These are phyloP conservation scores for Drosophila kuntzei DNA, from an alignment of 2,888 invertebrate genomes.

Conservation along the genomic window DNA sequence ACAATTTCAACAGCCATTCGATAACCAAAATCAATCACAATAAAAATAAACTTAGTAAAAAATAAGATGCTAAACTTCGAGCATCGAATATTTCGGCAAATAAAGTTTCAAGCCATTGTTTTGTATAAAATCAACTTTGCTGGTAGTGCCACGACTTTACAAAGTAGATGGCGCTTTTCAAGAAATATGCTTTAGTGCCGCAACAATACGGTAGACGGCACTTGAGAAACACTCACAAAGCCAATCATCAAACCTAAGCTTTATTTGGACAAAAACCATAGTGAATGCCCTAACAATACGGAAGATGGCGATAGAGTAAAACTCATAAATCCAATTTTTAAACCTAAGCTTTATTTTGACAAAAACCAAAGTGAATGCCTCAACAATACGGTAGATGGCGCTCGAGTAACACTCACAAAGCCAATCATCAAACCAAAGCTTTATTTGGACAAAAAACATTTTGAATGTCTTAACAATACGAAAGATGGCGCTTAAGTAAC, in stretches of 20 bases:
- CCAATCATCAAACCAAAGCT: background rate
- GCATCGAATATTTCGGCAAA: background rate
- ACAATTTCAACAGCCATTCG: no score
- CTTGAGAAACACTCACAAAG: background rate
- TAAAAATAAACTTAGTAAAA: background rate
- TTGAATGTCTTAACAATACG: no score
- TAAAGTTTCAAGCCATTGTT: background rate
- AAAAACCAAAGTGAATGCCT: background rate
- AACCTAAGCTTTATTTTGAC: background rate
- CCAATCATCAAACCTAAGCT: background rate
- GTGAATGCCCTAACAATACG: background rate
- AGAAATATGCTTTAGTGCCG: background rate
- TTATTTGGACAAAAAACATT: no score
- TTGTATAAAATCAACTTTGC: background rate
- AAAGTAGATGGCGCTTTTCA: slow-evolving; percentile 7
- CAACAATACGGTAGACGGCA: background rate
- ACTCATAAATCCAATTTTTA: background rate
- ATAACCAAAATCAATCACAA: background rate
- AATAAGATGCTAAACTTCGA: background rate
- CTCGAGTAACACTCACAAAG: no score
- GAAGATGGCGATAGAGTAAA: background rate
- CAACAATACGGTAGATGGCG: no score
- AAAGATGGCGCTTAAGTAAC: no score
- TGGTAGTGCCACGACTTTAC: background rate
- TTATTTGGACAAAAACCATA: background rate